Base-by-base conservation (phyloP, 2,797 vertebrate genomes). In the Aldrovandia affinis region DNA sequence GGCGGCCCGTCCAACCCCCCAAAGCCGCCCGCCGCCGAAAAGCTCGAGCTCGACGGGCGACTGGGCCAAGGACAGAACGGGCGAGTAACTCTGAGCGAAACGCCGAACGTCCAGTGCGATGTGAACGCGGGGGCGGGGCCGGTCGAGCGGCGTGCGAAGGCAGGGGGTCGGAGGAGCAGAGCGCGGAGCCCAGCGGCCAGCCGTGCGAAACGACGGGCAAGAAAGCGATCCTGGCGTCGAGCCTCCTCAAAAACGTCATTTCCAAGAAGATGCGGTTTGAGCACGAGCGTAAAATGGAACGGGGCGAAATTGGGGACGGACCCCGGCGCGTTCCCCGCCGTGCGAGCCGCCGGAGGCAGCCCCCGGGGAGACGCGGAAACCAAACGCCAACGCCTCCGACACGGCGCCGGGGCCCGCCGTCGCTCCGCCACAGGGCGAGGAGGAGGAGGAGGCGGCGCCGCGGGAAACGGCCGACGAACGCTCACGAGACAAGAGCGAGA, bases 251-350 rank as follows among this genome's bases (percentile, higher is more conserved):
- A 94, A 99, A 98, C 50, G 96, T 99, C 0, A 98, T 99, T 91
- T 99, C 97, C 85, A 99, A 99, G 93, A 99, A 98, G 91, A 99
- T 99, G 98, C 97, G 97, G 88, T 95, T 96, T 84, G 98, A 99
- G 55, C 97, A 98, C 28, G 98, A 98, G 91, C 95, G 97, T 80
- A 97, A 97, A 90, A 97, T 98, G 97, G 98, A 99, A 89, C 93
- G 97, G 78, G 97, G 97, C 0, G 95, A 97, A 85, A 93, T 96
- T 50, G 88, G 87, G 0, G 96, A 97, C 81, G 12, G 12, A 81
- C 68, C 7, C 89, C n/a, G n/a, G n/a, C n/a, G n/a, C n/a, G n/a
- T n/a, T n/a, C n/a, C n/a, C n/a, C n/a, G 89, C 63, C 87, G 47
- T 50, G 91, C 0, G 79, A 87, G 1, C 82, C 78, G 10, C 91